A percentile compares a stretch with the other conserved stretches of the same genome.
Evolutionary conservation across 1,140 invertebrate species (phyloP).

Genomic region (Oryctes rhinoceros): DNA sequence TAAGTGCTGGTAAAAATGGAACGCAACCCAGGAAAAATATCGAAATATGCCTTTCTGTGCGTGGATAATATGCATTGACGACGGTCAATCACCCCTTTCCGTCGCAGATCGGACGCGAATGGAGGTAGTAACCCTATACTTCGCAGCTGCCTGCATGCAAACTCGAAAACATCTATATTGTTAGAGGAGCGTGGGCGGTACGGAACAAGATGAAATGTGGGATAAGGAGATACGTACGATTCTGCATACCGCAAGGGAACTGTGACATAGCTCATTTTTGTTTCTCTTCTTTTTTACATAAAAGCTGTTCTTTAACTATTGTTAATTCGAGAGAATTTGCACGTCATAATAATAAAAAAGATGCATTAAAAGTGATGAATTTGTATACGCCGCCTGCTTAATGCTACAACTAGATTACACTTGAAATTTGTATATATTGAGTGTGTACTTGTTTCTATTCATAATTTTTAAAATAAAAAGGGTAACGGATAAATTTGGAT

Average conservation of each 20-base stretch:
- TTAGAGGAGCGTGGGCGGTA: background rate
- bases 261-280: background rate
- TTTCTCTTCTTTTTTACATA: background rate
- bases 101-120: background rate
- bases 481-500: no score
- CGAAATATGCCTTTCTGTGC: constrained; percentile 9
- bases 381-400: no score
- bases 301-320: background rate
- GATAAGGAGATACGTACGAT: background rate
- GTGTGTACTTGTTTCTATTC: no score
- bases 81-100: constrained; percentile 13
- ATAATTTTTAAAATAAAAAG: no score
- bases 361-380: no score
- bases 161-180: constrained; percentile 22
- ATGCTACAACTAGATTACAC: no score
- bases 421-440: no score
- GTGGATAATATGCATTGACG: constrained; percentile 1
- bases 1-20: background rate
- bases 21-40: background rate
- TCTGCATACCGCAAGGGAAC: no score
- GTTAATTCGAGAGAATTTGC: no score
- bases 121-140: constrained; percentile 1
- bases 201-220: background rate
- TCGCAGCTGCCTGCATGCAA: constrained; percentile 16
- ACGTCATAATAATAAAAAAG: no score